These are phyloP conservation scores for Menidia menidia DNA, from an alignment of 2,797 vertebrate genomes.

Conservation along the genomic window DNA sequence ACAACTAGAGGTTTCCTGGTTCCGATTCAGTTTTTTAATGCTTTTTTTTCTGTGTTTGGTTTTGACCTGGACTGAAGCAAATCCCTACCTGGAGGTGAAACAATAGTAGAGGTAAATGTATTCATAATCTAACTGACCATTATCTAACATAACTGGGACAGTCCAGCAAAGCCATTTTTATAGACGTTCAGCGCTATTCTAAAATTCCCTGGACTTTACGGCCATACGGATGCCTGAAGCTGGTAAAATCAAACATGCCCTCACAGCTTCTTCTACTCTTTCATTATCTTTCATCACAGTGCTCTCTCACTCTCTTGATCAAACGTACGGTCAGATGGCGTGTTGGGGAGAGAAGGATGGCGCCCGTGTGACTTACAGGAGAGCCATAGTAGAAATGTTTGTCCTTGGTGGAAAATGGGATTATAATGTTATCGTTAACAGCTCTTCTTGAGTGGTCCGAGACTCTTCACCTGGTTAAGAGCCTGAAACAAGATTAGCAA, in stretches of 20 bases:
- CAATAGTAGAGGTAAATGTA: too few relatives aligned
- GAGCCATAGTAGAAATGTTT: conserved; percentile 43
- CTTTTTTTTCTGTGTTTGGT: too few relatives aligned
- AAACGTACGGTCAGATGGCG: conserved; percentile 11
- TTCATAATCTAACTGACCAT: too few relatives aligned
- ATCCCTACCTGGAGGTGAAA: too few relatives aligned
- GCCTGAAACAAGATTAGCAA: conserved; percentile 53
- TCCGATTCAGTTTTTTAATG: too few relatives aligned
- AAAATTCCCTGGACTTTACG: background rate
- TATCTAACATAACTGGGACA: too few relatives aligned
- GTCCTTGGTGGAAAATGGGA: conserved; percentile 56
- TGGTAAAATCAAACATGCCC: background rate
- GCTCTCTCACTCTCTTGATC: conserved; percentile 24
- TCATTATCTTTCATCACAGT: conserved; percentile 82
- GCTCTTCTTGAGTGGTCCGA: too few relatives aligned
- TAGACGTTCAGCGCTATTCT: background rate
- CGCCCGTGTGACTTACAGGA: conserved; percentile 55
- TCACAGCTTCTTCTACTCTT: conserved; percentile 86
- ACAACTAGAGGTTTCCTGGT: too few relatives aligned
- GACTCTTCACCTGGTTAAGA: conserved; percentile 25
- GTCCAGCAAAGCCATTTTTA: too few relatives aligned
- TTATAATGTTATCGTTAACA: conserved; percentile 31
- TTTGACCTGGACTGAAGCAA: too few relatives aligned
- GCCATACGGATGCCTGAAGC: too few relatives aligned
- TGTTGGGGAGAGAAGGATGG: conserved; percentile 47